A percentile compares a stretch with the other conserved stretches of the same genome.
phyloP scores from a whole-genome alignment of 2,888 invertebrate species.

The Xestobium rufovillosum region DNA sequence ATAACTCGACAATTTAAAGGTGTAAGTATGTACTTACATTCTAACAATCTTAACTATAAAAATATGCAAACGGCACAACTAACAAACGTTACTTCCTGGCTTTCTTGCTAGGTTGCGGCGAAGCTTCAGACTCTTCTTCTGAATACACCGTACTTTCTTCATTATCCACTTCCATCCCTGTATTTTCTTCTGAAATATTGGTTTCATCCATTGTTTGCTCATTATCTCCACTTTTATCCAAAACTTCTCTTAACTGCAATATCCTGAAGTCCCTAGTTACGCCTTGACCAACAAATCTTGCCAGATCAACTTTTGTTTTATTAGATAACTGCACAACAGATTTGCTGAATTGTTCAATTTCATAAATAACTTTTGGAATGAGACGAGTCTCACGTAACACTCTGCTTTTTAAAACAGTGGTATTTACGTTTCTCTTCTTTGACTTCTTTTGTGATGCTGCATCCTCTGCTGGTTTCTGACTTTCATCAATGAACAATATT shows the following conservation, averaged over 20 bases:
- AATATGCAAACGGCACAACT: too few relatives aligned
- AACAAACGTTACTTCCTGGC: slow-evolving; percentile 14
- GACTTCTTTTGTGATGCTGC: slow-evolving; percentile 24
- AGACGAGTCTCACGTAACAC: slow-evolving; percentile 54
- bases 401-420: slow-evolving; percentile 41
- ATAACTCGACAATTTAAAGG: too few relatives aligned
- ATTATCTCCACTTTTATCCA: slow-evolving; percentile 37
- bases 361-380: slow-evolving; percentile 58
- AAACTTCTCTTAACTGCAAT: slow-evolving; percentile 47
- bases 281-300: slow-evolving; percentile 53
- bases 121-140: slow-evolving; percentile 10
- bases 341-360: slow-evolving; percentile 57
- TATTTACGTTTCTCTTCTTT: slow-evolving; percentile 34
- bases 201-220: neutral
- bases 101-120: slow-evolving; percentile 24
- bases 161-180: neutral
- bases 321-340: slow-evolving; percentile 51
- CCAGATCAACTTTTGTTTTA: slow-evolving; percentile 51
- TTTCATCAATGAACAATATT: slow-evolving; percentile 52
- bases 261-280: slow-evolving; percentile 57
- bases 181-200: neutral
- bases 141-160: slow-evolving; percentile 4
- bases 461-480: slow-evolving; percentile 37
- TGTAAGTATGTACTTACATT: too few relatives aligned
- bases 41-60: too few relatives aligned